Evolutionary conservation across 2,113 vertebrate genomes (phyloP).

Genomic region (Entelurus aequoreus): DNA sequence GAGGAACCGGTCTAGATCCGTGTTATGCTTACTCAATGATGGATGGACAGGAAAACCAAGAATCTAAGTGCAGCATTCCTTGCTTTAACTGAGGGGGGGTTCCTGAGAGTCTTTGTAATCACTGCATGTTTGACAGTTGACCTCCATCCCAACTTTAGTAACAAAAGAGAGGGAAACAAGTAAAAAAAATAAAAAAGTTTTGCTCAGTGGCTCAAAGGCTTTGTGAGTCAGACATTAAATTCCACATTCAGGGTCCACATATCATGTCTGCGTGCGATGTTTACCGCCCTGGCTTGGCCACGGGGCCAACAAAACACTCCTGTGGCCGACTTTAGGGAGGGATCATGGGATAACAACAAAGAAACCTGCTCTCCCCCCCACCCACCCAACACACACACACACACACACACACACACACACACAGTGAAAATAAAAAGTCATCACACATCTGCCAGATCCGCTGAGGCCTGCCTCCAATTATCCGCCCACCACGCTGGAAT

Average conservation of each 20-base stretch:
- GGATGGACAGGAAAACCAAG: conserved; percentile 63
- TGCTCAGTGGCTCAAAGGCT: conserved; percentile 57
- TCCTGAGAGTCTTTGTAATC: conserved; percentile 59
- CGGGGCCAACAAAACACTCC: conserved; percentile 53
- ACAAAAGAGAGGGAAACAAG: conserved; percentile 27
- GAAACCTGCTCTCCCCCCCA: conserved; percentile 32
- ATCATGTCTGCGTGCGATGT: conserved; percentile 66
- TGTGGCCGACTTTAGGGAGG: conserved; percentile 52
- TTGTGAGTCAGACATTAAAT: conserved; percentile 69
- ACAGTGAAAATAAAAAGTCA: conserved; percentile 64
- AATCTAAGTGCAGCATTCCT: conserved; percentile 60
- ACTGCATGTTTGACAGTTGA: conserved; percentile 54
- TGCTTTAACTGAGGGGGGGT: conserved; percentile 54
- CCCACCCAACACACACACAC: conserved; percentile 7
- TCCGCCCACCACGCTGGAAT: conserved; percentile 68
- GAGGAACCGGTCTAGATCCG: conserved; percentile 49
- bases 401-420: conserved; percentile 18
- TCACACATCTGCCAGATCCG: conserved; percentile 67
- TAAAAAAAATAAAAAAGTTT: conserved; percentile 38
- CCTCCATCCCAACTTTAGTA: conserved; percentile 51
- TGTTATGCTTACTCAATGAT: conserved; percentile 65
- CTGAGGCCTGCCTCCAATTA: conserved; percentile 71
- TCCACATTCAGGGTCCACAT: conserved; percentile 70
- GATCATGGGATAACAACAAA: conserved; percentile 59
- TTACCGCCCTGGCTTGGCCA: conserved; percentile 56